Conservation (phyloP, 2,113 vertebrate genomes). For the Anguilla japonica region DNA sequence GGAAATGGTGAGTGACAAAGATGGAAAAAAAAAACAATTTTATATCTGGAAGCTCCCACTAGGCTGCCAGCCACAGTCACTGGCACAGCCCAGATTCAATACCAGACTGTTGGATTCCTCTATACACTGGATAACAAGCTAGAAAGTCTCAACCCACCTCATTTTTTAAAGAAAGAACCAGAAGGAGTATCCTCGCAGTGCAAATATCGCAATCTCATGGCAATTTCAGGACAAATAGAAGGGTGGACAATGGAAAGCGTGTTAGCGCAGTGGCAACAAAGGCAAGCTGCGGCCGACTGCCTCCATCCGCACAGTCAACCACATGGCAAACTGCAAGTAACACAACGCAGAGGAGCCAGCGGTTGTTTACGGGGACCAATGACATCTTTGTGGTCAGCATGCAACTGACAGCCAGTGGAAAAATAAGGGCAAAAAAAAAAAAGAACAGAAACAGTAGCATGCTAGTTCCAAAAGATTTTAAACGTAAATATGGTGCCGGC, state of each 20-base stretch:
- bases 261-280: neutral
- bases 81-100: too few species aligned
- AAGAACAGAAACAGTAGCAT: neutral
- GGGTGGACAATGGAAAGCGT: neutral
- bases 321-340: neutral
- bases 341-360: neutral
- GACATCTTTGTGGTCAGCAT: slow-evolving; percentile 18
- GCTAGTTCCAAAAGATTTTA: neutral
- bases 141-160: neutral
- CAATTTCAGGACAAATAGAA: slow-evolving; percentile 2
- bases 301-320: neutral
- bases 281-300: slow-evolving; percentile 2
- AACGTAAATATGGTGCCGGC: neutral
- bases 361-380: neutral
- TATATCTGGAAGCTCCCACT: neutral
- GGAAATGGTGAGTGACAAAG: neutral
- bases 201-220: neutral
- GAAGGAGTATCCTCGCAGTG: slow-evolving; percentile 7
- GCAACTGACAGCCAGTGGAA: neutral
- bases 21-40: neutral
- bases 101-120: too few species aligned
- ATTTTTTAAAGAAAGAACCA: slow-evolving; percentile 6
- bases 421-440: neutral
- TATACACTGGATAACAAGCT: neutral
- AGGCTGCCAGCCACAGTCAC: neutral